These are phyloP conservation scores for Pomacea maculata DNA, from an alignment of 1,140 invertebrate species.

Conservation along the genomic window DNA sequence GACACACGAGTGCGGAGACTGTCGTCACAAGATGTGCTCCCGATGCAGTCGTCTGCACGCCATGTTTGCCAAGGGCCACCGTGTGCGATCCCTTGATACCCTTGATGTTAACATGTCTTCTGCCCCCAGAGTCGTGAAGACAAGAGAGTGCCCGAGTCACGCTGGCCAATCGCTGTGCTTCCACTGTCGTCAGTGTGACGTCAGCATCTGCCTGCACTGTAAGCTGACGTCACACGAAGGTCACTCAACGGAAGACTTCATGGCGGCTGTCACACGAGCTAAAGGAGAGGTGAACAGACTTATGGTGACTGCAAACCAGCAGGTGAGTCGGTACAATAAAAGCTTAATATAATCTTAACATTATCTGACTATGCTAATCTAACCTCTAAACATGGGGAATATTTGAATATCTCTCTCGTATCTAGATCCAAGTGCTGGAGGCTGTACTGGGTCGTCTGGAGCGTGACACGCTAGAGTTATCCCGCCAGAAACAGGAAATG, in stretches of 20 bases:
- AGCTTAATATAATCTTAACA: too few relatives aligned
- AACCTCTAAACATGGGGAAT: too few relatives aligned
- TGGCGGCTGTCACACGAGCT: neutral
- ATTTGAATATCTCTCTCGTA: too few relatives aligned
- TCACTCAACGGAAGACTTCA: conserved; percentile 12
- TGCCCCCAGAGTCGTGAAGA: too few relatives aligned
- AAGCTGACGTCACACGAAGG: conserved; percentile 24
- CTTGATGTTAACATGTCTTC: too few relatives aligned
- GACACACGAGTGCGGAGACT: conserved; percentile 10
- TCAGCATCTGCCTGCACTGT: conserved; percentile 21
- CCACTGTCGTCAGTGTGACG: conserved; percentile 20
- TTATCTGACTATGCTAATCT: too few relatives aligned
- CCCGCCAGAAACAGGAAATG: conserved; percentile 11
- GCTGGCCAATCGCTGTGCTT: conserved; percentile 13
- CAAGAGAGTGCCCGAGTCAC: conserved; percentile 3
- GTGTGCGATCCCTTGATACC: neutral
- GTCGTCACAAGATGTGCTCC: conserved; percentile 15
- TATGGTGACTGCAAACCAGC: neutral
- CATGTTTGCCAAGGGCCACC: neutral
- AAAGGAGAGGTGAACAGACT: neutral
- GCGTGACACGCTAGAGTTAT: conserved; percentile 7
- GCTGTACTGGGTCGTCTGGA: conserved; percentile 5
- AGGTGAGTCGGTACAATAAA: neutral
- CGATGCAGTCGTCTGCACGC: conserved; percentile 11
- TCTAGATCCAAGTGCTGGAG: neutral